Conservation (phyloP, 2,797 vertebrate genomes). For the Rhinichthys osculus region DNA sequence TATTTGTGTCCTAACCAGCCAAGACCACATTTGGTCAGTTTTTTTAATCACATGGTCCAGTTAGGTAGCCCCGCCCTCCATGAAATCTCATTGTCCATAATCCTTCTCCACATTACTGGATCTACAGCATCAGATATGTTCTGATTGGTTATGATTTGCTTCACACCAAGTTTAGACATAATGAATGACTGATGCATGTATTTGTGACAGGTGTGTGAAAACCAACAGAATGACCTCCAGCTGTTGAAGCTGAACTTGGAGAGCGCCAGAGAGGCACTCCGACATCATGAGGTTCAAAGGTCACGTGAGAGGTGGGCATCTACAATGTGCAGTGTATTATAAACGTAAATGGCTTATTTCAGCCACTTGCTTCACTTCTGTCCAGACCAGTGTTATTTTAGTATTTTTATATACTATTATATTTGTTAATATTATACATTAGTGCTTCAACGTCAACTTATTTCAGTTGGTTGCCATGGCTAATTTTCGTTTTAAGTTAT, state of each 20-base stretch:
- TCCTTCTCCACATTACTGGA: not conserved
- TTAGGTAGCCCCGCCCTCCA: not conserved
- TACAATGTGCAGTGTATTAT: not conserved
- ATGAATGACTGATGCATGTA: not conserved
- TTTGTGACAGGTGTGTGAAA: conserved; percentile 82
- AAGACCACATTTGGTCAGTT: not conserved
- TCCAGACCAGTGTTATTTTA: not conserved
- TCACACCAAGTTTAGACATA: not conserved
- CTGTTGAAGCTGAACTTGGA: conserved; percentile 84
- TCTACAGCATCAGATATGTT: not conserved
- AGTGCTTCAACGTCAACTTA: not conserved
- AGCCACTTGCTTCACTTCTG: not conserved
- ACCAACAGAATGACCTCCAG: conserved; percentile 85
- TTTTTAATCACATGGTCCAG: not conserved
- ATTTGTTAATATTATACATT: not conserved
- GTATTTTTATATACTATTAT: not conserved
- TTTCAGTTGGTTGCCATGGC: not conserved
- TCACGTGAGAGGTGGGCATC: conserved; percentile 73
- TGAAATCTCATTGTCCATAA: not conserved
- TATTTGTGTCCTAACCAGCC: not conserved
- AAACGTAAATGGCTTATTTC: not conserved
- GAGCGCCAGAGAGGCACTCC: conserved; percentile 74
- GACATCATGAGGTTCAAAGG: conserved; percentile 65
- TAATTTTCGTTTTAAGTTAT: not conserved
- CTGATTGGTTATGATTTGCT: not conserved